A percentile compares a stretch with the other conserved stretches of the same genome.
Conservation (phyloP, 2,797 vertebrate genomes). For the Gadopsis marmoratus region DNA sequence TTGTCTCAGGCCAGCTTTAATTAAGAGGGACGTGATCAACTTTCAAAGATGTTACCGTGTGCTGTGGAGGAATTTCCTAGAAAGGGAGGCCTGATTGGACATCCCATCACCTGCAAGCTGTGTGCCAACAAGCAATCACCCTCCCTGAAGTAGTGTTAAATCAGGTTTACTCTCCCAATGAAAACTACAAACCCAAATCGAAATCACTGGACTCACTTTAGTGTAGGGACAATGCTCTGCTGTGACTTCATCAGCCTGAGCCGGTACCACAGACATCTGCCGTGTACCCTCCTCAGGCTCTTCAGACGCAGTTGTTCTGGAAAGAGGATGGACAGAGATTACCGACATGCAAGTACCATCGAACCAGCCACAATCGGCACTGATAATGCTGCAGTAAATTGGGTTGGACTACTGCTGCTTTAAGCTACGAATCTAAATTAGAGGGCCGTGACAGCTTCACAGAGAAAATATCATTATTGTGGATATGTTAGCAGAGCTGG, state of each 20-base stretch:
- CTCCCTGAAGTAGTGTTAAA: neutral
- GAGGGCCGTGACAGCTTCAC: neutral
- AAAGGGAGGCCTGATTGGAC: neutral
- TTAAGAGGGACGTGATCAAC: neutral
- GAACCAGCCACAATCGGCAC: neutral
- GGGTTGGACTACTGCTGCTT: neutral
- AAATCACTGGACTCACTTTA: slow-evolving; percentile 90
- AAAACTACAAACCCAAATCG: neutral
- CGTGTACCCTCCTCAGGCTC: slow-evolving; percentile 94
- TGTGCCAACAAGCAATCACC: neutral
- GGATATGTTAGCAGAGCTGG: neutral
- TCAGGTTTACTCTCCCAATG: too few relatives aligned
- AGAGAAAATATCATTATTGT: neutral
- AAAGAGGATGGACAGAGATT: neutral
- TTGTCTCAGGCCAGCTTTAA: neutral
- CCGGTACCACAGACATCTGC: slow-evolving; percentile 98
- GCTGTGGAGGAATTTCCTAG: neutral
- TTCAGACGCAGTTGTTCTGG: slow-evolving; percentile 97
- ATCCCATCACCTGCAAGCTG: neutral
- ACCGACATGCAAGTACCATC: neutral
- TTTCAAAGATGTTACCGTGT: neutral
- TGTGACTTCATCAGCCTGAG: slow-evolving; percentile 95
- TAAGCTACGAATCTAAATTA: neutral
- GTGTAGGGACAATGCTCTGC: slow-evolving; percentile 94
- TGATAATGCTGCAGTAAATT: neutral